phyloP scores from a whole-genome alignment of 1,140 invertebrate genomes.

The Leptinotarsa texana region DNA sequence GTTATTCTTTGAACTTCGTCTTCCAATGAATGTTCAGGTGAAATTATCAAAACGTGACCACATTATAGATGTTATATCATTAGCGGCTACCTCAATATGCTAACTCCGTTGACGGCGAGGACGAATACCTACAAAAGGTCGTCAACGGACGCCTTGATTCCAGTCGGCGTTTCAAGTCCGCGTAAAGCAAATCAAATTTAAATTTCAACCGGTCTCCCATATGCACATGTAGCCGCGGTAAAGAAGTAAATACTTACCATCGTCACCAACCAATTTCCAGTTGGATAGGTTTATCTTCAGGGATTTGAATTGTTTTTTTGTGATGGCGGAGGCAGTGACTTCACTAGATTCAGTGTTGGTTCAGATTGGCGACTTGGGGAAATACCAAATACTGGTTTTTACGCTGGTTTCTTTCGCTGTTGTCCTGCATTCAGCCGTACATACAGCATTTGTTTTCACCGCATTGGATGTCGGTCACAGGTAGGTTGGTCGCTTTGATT shows the following conservation, averaged over 20 bases:
- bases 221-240: no score
- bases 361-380: constrained; percentile 59
- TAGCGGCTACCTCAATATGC: not conserved
- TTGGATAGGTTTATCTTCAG: no score
- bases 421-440: constrained; percentile 61
- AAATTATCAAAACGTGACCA: no score
- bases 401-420: constrained; percentile 61
- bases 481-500: constrained; percentile 44
- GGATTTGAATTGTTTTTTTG: not conserved
- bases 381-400: constrained; percentile 59
- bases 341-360: constrained; percentile 51
- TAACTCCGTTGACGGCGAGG: not conserved
- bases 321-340: constrained; percentile 19
- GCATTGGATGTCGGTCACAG: constrained; percentile 61
- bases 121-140: not conserved
- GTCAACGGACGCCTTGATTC: not conserved
- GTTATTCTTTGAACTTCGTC: no score
- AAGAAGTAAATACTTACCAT: no score
- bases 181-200: not conserved
- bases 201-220: no score
- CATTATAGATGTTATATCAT: no score
- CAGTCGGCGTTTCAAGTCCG: not conserved
- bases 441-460: constrained; percentile 68
- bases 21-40: no score
- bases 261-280: no score